These are phyloP conservation scores for Clitarchus hookeri DNA, from an alignment of 2,888 invertebrate species.

Conservation along the genomic window DNA sequence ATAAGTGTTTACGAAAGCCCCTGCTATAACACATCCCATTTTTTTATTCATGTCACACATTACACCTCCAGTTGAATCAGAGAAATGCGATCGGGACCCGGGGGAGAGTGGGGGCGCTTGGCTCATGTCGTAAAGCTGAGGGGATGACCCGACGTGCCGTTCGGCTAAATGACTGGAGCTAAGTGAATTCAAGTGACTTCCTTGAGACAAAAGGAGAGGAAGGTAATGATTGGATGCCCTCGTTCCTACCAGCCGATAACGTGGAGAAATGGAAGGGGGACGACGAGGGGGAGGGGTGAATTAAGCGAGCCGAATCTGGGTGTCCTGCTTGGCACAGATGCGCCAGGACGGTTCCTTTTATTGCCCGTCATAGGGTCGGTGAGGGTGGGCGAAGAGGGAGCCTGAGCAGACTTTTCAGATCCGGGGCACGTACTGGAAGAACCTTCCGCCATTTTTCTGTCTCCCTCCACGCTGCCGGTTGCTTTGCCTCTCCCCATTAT, in stretches of 20 bases:
- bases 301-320: neutral
- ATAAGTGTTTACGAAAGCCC: neutral
- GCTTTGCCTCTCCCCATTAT: neutral
- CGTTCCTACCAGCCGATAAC: slow-evolving; percentile 8
- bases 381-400: neutral
- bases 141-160: neutral
- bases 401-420: slow-evolving; percentile 7
- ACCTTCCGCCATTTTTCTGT: slow-evolving; percentile 1
- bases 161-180: slow-evolving; percentile 4
- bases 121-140: neutral
- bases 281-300: neutral
- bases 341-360: neutral
- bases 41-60: neutral
- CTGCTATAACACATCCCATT: neutral
- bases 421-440: slow-evolving; percentile 5
- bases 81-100: neutral
- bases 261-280: neutral
- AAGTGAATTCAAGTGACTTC: slow-evolving; percentile 14
- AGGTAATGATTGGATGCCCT: neutral
- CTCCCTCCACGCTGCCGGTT: slow-evolving; percentile 5
- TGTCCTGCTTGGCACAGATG: slow-evolving; percentile 14
- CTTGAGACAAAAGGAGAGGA: slow-evolving; percentile 14
- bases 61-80: neutral
- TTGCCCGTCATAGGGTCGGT: neutral
- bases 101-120: neutral